Base-by-base conservation (phyloP, 2,797 vertebrate genomes). In the Aulostomus chinensis region DNA sequence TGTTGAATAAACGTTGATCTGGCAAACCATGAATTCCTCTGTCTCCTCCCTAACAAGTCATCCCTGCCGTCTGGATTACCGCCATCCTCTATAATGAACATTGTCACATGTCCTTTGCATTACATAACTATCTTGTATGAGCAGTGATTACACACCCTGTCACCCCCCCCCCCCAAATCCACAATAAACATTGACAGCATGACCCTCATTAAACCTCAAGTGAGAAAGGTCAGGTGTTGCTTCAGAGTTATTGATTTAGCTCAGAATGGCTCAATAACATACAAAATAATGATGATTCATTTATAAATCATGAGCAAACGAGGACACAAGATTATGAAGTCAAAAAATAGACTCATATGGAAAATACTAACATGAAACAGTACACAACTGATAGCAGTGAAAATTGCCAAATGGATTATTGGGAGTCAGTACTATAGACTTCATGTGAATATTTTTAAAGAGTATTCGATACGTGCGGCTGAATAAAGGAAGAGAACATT, bases 181-280 rank as follows among this genome's bases (percentile, higher is more conserved):
- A 39, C 39, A 49, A 48, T 73, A 51, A 71, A 45, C 39, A 42
- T 8, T 48, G 32, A 74, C 70, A 58, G 58, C 49, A 9, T 50
- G 71, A 69, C 26, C 45, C 58, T 81, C 59, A 73, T 78, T 76
- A 56, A 30, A 48, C 22, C 45, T 17, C 9, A 37, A 53, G 59
- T 15, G 35, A 18, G 36, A 76, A 85, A 88, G 75, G 78, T 84
- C 60, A 62, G 3, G 4, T 7, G 45, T 58, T 8, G 31, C n/a
- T 20, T 50, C 11, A 1, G 14, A 36, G 16, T 29, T 38, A 73
- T 58, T 39, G 57, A 84, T 78, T 42, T 7, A 42, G 52, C 35
- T 55, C 7, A 16, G 37, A 33, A 31, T 31, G 16, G 49, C 73
- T 77, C 51, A 9, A 62, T 58, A 20, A 49, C n/a, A 20, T 5